Evolutionary conservation across 2,113 vertebrate genomes (phyloP).

Genomic region (Peromyscus leucopus): DNA sequence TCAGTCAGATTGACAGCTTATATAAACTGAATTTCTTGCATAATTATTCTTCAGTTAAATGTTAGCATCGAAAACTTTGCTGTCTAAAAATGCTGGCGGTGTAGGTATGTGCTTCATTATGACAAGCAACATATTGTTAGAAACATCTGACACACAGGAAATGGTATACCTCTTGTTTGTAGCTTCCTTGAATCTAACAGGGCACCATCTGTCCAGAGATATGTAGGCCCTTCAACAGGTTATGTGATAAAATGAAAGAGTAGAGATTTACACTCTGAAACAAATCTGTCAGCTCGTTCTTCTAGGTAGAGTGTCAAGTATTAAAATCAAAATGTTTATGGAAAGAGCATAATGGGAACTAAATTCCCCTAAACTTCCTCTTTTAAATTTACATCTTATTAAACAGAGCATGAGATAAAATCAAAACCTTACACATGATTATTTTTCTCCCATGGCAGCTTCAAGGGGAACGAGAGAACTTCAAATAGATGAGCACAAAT

Average conservation of each 20-base stretch:
- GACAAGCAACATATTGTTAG: conserved; percentile 41
- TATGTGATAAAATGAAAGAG: conserved; percentile 21
- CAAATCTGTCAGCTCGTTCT: conserved; percentile 29
- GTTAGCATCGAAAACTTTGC: neutral
- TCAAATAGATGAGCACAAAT: neutral
- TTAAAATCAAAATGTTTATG: conserved; percentile 58
- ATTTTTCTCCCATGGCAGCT: neutral
- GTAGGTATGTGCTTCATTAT: conserved; percentile 26
- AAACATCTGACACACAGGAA: conserved; percentile 48
- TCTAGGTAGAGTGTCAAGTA: neutral
- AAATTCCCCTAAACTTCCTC: neutral
- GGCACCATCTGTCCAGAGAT: conserved; percentile 73
- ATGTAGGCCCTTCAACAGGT: conserved; percentile 47
- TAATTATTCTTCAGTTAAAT: conserved; percentile 31
- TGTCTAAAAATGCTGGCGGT: neutral
- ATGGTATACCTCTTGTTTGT: conserved; percentile 46
- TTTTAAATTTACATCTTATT: conserved; percentile 22
- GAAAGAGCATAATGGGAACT: neutral
- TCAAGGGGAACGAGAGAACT: neutral
- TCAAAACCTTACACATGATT: neutral
- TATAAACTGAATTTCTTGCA: neutral
- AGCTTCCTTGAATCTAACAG: conserved; percentile 51
- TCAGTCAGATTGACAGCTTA: neutral
- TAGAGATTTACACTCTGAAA: conserved; percentile 10
- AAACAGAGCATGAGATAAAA: neutral